Conservation (phyloP, 2,113 vertebrate genomes). For the Oreotrochilus melanogaster region DNA sequence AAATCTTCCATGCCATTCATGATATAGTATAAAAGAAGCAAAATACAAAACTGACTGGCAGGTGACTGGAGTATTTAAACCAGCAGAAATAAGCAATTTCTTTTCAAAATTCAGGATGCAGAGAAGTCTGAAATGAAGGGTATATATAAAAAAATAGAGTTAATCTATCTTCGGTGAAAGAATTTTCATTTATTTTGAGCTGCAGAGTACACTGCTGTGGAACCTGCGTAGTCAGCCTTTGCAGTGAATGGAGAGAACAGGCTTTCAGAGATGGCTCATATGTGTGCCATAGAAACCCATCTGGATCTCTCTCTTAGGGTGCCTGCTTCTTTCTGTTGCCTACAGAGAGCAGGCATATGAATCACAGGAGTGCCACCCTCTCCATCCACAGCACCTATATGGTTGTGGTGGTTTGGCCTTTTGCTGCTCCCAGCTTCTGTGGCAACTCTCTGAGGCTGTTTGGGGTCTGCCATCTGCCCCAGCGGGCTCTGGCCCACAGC, state of each 20-base stretch:
- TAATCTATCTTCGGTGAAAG: background rate
- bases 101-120: background rate
- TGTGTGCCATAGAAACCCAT: conserved; percentile 63
- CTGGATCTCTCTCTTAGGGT: background rate
- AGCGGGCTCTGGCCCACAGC: fast-evolving
- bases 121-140: background rate
- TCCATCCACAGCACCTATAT: background rate
- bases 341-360: background rate
- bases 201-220: background rate
- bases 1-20: background rate
- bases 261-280: conserved; percentile 31
- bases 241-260: conserved; percentile 26
- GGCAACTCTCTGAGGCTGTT: background rate
- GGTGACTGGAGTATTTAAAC: background rate
- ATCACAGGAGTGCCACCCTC: background rate
- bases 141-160: background rate
- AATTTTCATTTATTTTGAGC: background rate
- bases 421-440: background rate
- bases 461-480: fast-evolving
- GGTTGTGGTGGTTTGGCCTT: background rate
- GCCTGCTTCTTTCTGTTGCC: conserved; percentile 46
- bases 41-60: background rate
- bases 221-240: background rate
- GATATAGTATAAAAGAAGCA: background rate
- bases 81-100: background rate